Evolutionary conservation across 1,140 invertebrate genomes (phyloP).

Genomic region (Zaprionus ghesquierei): DNA sequence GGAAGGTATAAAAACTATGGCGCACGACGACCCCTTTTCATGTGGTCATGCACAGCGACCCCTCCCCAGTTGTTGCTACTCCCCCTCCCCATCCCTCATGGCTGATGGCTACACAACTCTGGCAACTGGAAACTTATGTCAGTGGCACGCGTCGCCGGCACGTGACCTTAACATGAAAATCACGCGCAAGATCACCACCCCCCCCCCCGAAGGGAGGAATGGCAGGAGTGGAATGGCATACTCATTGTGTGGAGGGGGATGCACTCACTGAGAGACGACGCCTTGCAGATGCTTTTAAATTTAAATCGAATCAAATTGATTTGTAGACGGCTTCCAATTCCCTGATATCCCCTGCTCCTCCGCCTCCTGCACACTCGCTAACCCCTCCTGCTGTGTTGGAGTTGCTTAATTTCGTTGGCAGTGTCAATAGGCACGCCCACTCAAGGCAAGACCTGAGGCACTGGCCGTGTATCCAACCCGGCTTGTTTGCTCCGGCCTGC

Average conservation of each 20-base stretch:
- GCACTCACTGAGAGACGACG: slow-evolving; percentile 28
- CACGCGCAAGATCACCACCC: slow-evolving; percentile 64
- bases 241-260: not conserved
- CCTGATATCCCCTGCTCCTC: slow-evolving; percentile 4
- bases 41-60: slow-evolving; percentile 39
- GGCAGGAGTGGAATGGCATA: slow-evolving; percentile 1
- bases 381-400: slow-evolving; percentile 1
- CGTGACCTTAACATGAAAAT: slow-evolving; percentile 78
- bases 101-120: slow-evolving; percentile 31
- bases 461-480: slow-evolving; percentile 33
- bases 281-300: slow-evolving; percentile 75
- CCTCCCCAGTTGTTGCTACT: not conserved
- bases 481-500: slow-evolving; percentile 26
- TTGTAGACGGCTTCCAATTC: slow-evolving; percentile 46
- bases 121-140: slow-evolving; percentile 75
- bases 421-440: slow-evolving; percentile 60
- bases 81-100: not conserved
- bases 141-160: slow-evolving; percentile 68
- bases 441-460: slow-evolving; percentile 8
- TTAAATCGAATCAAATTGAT: slow-evolving; percentile 82
- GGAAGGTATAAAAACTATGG: not conserved
- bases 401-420: slow-evolving; percentile 45
- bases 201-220: slow-evolving; percentile 1
- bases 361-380: not conserved
- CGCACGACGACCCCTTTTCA: slow-evolving; percentile 42